Base-by-base conservation (phyloP, 2,797 vertebrate species). In the Luscinia luscinia region DNA sequence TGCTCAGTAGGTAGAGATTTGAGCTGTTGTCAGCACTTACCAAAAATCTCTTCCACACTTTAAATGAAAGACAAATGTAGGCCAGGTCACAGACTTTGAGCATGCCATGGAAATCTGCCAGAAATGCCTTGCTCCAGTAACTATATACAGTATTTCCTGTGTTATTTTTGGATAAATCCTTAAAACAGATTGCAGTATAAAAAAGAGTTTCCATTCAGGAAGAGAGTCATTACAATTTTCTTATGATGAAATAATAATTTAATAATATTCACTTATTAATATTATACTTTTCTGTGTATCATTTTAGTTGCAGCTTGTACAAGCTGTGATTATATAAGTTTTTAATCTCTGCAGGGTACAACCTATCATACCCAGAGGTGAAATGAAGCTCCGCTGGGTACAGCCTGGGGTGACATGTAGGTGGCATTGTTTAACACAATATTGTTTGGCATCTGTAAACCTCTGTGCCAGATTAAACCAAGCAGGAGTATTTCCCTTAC, bases 101-200 rank as follows among this genome's bases (percentile, higher is more conserved):
- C 23, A 23, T 27, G 74, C 73, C 38, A 34, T 57, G 87, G 88
- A 82, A 70, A 55, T 54, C 41, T 94, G 91, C 80, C 89, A 94
- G 57, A 90, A 87, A 77, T 17, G 36, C 36, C 64, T 88, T 72
- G 41, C 54, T 90, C 74, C 74, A 87, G 63, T 64, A 84, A 93
- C 52, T 58, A n/a, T 40, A 64, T 77, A 23, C 62, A 91, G 59
- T 43, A 77, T 87, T 94, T 94, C 84, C 93, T 94, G 85, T 88
- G 70, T 84, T 94, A 85, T 86, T 91, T 93, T 91, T 91, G 74
- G 83, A 84, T 68, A 79, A 93, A 74, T 20, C 18, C 61, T 87
- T 86, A 67, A 54, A 46, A 64, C 52, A 94, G 64, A 82, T 21
- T 80, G 74, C 46, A 59, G 46, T 38, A 54, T 22, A 73, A 91